Evolutionary conservation across 2,888 invertebrate species (phyloP), one percentile per base, ranked within the genome.

Genomic region (Dicyrtoma fusca): DNA sequence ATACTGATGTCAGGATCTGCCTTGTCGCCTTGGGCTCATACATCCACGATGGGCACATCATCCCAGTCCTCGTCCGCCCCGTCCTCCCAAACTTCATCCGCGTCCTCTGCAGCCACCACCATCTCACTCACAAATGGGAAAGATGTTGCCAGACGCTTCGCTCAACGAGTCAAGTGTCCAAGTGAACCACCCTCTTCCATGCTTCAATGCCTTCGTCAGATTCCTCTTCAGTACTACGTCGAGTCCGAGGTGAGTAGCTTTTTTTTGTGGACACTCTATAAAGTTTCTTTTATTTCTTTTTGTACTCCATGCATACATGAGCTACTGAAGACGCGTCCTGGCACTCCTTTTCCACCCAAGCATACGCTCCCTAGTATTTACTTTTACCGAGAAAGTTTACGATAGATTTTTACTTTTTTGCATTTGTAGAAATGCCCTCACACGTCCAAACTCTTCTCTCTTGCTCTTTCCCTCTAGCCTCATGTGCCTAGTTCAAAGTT

Each of bases 1-100:
- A 87, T 91, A 69, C 85, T 92, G 79, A 86, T 91, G 81, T 91
- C 92, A 81, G 92, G 93, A 1, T 91, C 92, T 1, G 91, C 92
- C 45, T 85, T 92, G 68, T 89, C 90, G 81, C 90, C 92, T 6
- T 90, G 90, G 86, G 90, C 92, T 49, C 61, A 62, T 49, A 51
- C 57, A 69, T 69, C 69, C 11, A 21, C 61, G 23, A 61, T 69
- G 47, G 85, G 90, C 73, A 87, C 90, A 26, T 84, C 85, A 0
- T 88, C 88, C 79, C 88, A 88, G 0, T 84, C 84, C 53, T 25
- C 51, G 21, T 51, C 51, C 26, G 13, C 53, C 47, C 21, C 44
- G 19, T 62, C 62, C n/a, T 44, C 64, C 23, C 47, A 45, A 1
- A 25, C 64, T 21, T 19, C 64, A 45, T 21, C 64, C n/a, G 17